Evolutionary conservation across 2,797 vertebrate genomes (phyloP), one percentile per base, ranked within the genome.

Genomic region (Danio kyathit): DNA sequence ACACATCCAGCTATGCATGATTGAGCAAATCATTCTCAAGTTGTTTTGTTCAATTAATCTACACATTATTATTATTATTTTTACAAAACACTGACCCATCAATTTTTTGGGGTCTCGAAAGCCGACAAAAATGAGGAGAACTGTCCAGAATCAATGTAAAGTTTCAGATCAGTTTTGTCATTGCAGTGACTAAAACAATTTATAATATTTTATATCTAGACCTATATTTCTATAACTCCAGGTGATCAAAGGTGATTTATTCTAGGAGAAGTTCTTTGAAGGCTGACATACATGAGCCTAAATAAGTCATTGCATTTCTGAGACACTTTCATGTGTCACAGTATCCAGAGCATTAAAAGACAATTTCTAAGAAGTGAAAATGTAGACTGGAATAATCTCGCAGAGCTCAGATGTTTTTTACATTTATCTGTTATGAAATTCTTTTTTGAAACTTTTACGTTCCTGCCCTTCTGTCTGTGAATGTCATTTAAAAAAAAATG

Each of bases 311-410:
- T 40, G 9, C 61, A 67, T 60, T 67, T 69, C 72, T 67, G 49
- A 81, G 46, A 74, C 46, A 9, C 64, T 69, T 76, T 75, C 56
- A 76, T 43, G 64, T 70, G 14, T 60, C 54, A 74, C 13, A 46
- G 12, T 10, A 14, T 70, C 21, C 43, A 63, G 60, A 79, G 29
- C 16, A 12, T 79, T 49, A 71, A 17, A 29, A 29, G 29, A 44
- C 38, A 16, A 14, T 12, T 59, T 41, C 7, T 41, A 7, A 40
- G 21, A 70, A 71, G 69, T 21, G 52, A 59, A 29, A 29, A n/a
- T 59, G 44, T 40, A 41, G 46, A 40, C 10, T 13, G 44, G 8
- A 72, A 72, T 79, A 72, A 72, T 67, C 43, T 67, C 44, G 38
- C 6, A 21, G 43, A 44, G 11, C 41, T 19, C 6, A 67, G 17